These are phyloP conservation scores for Hemistola chrysoprasaria DNA, from an alignment of 2,888 invertebrate genomes.

Conservation along the genomic window DNA sequence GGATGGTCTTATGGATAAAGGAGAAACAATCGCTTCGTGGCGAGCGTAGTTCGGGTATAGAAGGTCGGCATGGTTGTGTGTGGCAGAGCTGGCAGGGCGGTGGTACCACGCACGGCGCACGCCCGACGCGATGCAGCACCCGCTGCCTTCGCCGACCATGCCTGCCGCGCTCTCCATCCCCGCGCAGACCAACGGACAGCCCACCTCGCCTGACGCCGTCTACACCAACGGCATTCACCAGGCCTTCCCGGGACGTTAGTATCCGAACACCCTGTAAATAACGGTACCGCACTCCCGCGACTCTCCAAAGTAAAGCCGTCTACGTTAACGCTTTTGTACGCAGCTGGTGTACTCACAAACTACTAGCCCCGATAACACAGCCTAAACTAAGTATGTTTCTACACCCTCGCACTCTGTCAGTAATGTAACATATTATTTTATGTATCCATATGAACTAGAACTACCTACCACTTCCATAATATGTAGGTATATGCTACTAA, in stretches of 20 bases:
- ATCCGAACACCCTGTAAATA: constrained; percentile 18
- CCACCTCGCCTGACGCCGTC: constrained; percentile 91
- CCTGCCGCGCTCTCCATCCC: constrained; percentile 97
- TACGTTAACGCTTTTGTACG: constrained; percentile 3
- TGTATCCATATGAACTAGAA: too few relatives aligned
- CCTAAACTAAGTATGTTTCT: too few relatives aligned
- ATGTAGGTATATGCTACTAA: too few relatives aligned
- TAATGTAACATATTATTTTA: too few relatives aligned
- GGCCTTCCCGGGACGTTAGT: constrained; percentile 94
- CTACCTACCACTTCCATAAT: too few relatives aligned
- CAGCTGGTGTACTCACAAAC: too few relatives aligned
- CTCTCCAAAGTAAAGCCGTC: constrained; percentile 2
- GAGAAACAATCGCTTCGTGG: too few relatives aligned
- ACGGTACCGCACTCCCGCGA: neutral
- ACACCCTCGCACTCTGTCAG: too few relatives aligned
- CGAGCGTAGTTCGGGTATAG: too few relatives aligned
- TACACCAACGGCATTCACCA: constrained; percentile 97
- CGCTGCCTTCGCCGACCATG: constrained; percentile 97
- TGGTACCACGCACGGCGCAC: constrained; percentile 21
- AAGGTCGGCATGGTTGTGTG: too few relatives aligned
- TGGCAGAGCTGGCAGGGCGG: constrained; percentile 19
- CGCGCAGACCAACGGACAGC: constrained; percentile 95
- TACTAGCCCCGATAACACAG: too few relatives aligned
- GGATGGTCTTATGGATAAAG: too few relatives aligned
- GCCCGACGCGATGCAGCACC: constrained; percentile 15